Base-by-base conservation (phyloP, 2,113 vertebrate genomes). In the Muscicapa adusta region DNA sequence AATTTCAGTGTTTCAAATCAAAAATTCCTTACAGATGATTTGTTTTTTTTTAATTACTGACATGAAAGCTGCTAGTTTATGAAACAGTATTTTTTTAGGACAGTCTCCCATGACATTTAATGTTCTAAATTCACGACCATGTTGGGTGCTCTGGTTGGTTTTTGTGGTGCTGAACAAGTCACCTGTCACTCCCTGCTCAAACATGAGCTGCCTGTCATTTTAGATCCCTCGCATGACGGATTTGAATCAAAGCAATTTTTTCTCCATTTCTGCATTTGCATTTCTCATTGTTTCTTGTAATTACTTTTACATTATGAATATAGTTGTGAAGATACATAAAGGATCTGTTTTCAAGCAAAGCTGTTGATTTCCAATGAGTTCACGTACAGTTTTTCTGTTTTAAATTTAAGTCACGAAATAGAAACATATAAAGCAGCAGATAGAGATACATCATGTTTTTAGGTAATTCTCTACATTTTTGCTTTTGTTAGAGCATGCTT, bases 381-480 rank as follows among this genome's bases (percentile, higher is more conserved):
- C 26, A 10, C 2, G 0, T 7, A 2, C 18, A 10, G 14, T 51
- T 93, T 34, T 75, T 51, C 26, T 22, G 4, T 63, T 54, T 93
- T 60, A 73, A 60, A 70, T 70, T 75, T 70, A 47, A 91, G 45
- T 56, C 61, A 61, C 42, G 24, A 86, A 90, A 80, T 16, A 66
- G 3, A 62, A 85, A 43, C 22, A 3, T 19, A 34, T 43, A 91
- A 91, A 73, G 25, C 66, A 42, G 47, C 34, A 66, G 65, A 34
- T 31, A 58, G 0, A 71, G 63, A 71, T 50, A 4, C 1, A 5
- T 63, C 56, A n/a, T 38, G 25, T 47, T 80, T 85, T 34, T 80
- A 88, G 75, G 78, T 79, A 88, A 91, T n/a, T 51, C 43, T 85
- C 40, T 63, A 36, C 24, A 22, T 80, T 90, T 96, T 80, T n/a